phyloP scores from a whole-genome alignment of 1,140 invertebrate genomes.

The Heliconius hewitsoni region DNA sequence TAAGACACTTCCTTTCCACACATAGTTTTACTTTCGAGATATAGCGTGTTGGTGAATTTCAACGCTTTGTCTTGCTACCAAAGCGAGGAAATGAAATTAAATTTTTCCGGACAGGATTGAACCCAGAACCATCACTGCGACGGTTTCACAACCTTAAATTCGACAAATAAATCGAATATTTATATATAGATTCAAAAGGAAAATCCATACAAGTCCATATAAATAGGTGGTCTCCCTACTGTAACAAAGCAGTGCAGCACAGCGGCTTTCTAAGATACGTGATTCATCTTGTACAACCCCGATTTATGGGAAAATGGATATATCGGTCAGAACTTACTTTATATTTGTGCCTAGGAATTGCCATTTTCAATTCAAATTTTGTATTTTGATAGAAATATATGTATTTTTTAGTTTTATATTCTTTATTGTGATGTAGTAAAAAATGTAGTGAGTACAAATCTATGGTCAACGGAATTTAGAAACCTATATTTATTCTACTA shows the following conservation, averaged over 20 bases:
- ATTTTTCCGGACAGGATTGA: too few species aligned
- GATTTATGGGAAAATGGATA: slow-evolving; percentile 23
- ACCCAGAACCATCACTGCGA: too few species aligned
- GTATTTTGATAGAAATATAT: neutral
- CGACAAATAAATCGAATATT: neutral
- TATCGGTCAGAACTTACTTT: slow-evolving; percentile 7
- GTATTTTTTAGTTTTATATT: neutral
- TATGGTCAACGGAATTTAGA: too few species aligned
- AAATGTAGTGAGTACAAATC: too few species aligned
- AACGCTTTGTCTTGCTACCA: too few species aligned
- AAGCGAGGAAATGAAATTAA: too few species aligned
- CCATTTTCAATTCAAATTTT: neutral
- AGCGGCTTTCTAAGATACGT: slow-evolving; percentile 37
- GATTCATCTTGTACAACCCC: slow-evolving; percentile 32
- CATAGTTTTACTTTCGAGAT: too few species aligned
- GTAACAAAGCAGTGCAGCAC: slow-evolving; percentile 21
- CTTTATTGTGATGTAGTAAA: too few species aligned
- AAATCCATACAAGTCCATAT: neutral
- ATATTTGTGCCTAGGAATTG: slow-evolving; percentile 4
- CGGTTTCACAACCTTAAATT: too few species aligned
- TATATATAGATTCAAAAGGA: neutral
- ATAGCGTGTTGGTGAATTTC: too few species aligned
- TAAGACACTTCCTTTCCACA: too few species aligned
- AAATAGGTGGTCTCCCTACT: slow-evolving; percentile 5
- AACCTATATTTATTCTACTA: too few species aligned